These are phyloP conservation scores for Lepidurus apus DNA, from an alignment of 1,140 invertebrate genomes.

Conservation along the genomic window DNA sequence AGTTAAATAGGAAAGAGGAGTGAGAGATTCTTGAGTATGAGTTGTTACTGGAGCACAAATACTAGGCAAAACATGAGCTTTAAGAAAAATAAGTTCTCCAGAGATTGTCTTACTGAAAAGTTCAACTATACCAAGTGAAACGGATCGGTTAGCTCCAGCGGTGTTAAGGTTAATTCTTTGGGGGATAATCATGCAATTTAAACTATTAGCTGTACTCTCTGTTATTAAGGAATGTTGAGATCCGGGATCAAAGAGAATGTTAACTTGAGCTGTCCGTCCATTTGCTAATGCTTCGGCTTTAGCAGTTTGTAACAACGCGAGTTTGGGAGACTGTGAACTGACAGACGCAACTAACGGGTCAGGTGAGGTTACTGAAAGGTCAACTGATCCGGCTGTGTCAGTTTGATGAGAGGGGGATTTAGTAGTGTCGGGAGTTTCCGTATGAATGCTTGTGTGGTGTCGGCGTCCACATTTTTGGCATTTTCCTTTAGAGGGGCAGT, in stretches of 20 bases:
- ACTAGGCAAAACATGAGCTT: not conserved
- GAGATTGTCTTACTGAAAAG: not conserved
- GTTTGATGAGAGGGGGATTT: not conserved
- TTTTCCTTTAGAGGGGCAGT: not conserved
- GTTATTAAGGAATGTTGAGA: not conserved
- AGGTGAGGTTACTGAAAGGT: not conserved
- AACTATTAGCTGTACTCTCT: not conserved
- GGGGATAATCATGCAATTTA: not conserved
- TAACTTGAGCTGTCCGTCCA: not conserved
- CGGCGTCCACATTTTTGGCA: not conserved
- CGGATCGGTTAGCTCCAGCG: not conserved
- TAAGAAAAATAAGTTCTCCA: not conserved
- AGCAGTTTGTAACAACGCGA: not conserved
- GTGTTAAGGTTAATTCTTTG: not conserved
- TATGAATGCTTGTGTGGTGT: not conserved
- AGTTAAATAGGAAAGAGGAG: not conserved
- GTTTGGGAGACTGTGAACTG: not conserved
- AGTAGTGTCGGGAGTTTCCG: not conserved
- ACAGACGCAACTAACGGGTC: not conserved
- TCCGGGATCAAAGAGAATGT: not conserved
- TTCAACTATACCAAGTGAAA: not conserved
- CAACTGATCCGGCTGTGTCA: not conserved
- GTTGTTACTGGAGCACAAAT: not conserved
- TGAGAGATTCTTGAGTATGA: not conserved
- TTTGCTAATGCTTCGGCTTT: not conserved